phyloP scores from a whole-genome alignment of 2,113 vertebrate species.

The Scalopus aquaticus region DNA sequence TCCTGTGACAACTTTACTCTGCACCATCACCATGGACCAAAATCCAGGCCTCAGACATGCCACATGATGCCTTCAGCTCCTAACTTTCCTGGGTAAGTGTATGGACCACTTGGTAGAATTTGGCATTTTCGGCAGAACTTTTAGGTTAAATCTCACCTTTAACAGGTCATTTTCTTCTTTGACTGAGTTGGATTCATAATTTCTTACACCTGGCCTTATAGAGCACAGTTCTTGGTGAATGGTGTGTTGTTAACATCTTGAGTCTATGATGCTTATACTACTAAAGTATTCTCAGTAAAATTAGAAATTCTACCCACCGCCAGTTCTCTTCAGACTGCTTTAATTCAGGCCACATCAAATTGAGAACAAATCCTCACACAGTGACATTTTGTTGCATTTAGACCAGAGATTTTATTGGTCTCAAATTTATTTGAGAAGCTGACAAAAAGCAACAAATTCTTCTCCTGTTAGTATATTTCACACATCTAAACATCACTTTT shows the following conservation, averaged over 20 bases:
- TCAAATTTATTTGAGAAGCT: constrained; percentile 17
- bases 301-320: background rate
- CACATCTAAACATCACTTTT: constrained; percentile 36
- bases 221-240: background rate
- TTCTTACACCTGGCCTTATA: background rate
- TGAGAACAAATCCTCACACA: background rate
- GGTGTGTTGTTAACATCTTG: background rate
- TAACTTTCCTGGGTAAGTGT: background rate
- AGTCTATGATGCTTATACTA: background rate
- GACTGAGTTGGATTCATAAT: background rate
- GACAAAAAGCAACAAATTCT: background rate
- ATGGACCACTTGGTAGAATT: background rate
- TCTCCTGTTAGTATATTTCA: background rate
- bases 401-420: background rate
- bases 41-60: background rate
- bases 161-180: background rate
- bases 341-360: background rate
- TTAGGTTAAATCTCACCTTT: constrained; percentile 19
- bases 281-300: constrained; percentile 23
- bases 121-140: constrained; percentile 11
- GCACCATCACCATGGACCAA: background rate
- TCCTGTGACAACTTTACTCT: background rate
- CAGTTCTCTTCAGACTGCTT: background rate
- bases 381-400: background rate
- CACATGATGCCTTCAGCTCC: background rate